Conservation (phyloP, 2,797 vertebrate species). For the Phalanger gymnotis region DNA sequence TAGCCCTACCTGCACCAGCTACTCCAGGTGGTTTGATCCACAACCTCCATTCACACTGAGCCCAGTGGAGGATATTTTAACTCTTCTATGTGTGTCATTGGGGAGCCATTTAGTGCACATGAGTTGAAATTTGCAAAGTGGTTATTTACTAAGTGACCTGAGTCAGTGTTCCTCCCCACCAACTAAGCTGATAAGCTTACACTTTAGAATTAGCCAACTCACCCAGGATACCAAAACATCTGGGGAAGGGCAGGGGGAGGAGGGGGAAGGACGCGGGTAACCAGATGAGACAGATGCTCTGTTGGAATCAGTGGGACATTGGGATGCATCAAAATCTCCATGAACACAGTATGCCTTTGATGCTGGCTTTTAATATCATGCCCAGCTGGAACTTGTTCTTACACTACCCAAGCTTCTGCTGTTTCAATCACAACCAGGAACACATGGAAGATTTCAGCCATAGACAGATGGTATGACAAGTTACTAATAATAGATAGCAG, state of each 20-base stretch:
- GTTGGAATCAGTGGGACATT: constrained; percentile 1
- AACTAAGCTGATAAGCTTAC: background rate
- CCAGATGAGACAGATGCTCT: background rate
- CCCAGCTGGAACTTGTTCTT: background rate
- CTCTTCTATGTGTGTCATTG: background rate
- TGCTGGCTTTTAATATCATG: background rate
- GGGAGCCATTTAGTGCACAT: background rate
- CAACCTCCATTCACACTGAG: background rate
- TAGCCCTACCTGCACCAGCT: background rate
- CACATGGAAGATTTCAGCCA: constrained; percentile 41
- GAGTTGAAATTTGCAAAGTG: constrained; percentile 6
- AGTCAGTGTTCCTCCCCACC: background rate
- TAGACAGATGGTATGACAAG: constrained; percentile 35
- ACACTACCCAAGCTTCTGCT: background rate
- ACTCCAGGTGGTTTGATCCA: background rate
- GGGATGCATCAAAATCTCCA: background rate
- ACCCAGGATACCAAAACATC: background rate
- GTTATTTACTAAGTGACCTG: background rate
- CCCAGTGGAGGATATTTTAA: background rate
- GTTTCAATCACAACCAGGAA: constrained; percentile 27
- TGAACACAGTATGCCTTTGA: background rate
- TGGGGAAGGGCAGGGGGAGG: background rate
- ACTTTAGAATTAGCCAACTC: background rate
- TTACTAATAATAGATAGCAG: constrained; percentile 18
- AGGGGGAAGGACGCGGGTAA: background rate